Evolutionary conservation across 2,797 vertebrate species (phyloP), one percentile per base, ranked within the genome.

Genomic region (Lateolabrax maculatus): DNA sequence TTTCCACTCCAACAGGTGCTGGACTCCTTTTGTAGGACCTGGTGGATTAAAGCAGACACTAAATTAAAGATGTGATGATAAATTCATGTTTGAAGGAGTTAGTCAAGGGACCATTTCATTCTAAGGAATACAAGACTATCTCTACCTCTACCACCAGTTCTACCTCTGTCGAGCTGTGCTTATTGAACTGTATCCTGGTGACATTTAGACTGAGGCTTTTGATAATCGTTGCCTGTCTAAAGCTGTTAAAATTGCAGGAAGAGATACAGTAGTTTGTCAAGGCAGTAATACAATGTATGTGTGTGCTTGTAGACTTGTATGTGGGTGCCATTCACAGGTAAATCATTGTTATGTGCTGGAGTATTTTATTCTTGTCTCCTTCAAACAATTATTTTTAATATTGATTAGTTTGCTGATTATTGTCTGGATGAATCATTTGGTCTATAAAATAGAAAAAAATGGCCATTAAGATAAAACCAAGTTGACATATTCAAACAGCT

Each of bases 131-230:
- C 46, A 77, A 43, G 52, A 61, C 29, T 29, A 6, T 43, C 34
- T 61, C 29, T 53, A 12, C 58, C 34, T 71, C 27, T 18, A 12
- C 37, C 31, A 29, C 2, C 18, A 18, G n/a, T 18, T 43, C 16
- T 55, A 13, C 71, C 11, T 11, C 56, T 75, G 51, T 58, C 39
- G 51, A 78, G 41, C 37, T 55, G 49, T 48, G n/a, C 48, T 61
- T 62, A 48, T 68, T 57, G 36, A 77, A 49, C 56, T 66, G 56
- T 62, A 23, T 75, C 36, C 27, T 25, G 27, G 29, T 75, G 75
- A 56, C 60, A 76, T 70, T 80, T 57, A 78, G 16, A 80, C 13
- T 34, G 9, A 23, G 46, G 34, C n/a, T 19, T 67, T 71, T 67
- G 53, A 71, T 51, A 52, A 67, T 41, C 7, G 34, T 19, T 56